Evolutionary conservation across 2,797 vertebrate genomes (phyloP).

Genomic region (Valencia hispanica): DNA sequence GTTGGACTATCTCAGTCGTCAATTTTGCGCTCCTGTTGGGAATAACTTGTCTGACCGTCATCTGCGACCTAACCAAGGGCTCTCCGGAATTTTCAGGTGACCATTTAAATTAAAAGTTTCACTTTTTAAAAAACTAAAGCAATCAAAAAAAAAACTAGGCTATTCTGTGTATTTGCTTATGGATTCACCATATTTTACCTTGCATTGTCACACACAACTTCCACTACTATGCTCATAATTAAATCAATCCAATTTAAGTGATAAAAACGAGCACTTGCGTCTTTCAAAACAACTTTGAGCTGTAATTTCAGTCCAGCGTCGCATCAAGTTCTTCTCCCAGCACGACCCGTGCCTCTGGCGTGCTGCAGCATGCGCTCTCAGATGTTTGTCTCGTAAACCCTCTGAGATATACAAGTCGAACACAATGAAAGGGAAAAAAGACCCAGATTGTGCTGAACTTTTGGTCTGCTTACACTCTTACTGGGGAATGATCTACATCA

Average conservation of each 20-base stretch:
- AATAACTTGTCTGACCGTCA: conserved; percentile 81
- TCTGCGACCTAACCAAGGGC: conserved; percentile 79
- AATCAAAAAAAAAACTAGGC: neutral
- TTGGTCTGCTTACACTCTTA: conserved; percentile 14
- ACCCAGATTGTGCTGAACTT: conserved; percentile 21
- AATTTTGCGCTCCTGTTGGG: conserved; percentile 80
- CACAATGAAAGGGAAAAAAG: conserved; percentile 45
- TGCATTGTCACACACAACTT: neutral
- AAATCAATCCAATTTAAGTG: too few relatives aligned
- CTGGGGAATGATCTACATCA: conserved; percentile 31
- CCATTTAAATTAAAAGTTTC: conserved; percentile 23
- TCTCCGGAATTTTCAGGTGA: conserved; percentile 88
- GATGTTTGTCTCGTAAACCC: conserved; percentile 43
- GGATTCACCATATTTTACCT: neutral
- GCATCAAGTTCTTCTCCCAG: conserved; percentile 24
- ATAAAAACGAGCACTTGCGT: neutral
- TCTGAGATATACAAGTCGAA: conserved; percentile 32
- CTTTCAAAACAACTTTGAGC: neutral
- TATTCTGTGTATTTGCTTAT: neutral
- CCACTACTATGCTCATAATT: too few relatives aligned
- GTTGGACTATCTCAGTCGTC: conserved; percentile 81
- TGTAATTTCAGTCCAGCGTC: conserved; percentile 17
- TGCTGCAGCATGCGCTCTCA: conserved; percentile 60
- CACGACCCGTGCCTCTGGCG: conserved; percentile 51
- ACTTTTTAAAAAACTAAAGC: neutral